phyloP scores from a whole-genome alignment of 1,140 invertebrate species.

The Drosophila sturtevanti region DNA sequence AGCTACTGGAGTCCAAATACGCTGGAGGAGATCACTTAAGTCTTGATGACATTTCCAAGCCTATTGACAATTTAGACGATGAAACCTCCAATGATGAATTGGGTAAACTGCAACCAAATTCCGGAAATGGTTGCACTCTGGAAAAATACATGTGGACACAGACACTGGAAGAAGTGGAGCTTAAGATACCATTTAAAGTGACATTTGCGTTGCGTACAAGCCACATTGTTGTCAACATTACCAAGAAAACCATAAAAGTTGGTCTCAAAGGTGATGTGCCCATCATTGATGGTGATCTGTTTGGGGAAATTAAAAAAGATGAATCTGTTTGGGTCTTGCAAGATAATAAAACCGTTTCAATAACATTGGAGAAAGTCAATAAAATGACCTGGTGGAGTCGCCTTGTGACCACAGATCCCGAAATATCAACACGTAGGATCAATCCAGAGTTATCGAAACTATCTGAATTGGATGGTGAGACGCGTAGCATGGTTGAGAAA shows the following conservation, averaged over 20 bases:
- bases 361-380: constrained; percentile 97
- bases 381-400: constrained; percentile 99
- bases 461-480: constrained; percentile 98
- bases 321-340: constrained; percentile 98
- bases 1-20: constrained; percentile 45
- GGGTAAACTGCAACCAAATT: constrained; percentile 96
- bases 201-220: constrained; percentile 90
- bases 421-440: constrained; percentile 99
- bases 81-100: constrained; percentile 94
- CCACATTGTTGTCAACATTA: constrained; percentile 93
- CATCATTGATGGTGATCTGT: constrained; percentile 96
- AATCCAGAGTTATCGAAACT: constrained; percentile 99
- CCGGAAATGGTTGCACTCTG: constrained; percentile 97
- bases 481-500: constrained; percentile 98
- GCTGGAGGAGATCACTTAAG: constrained; percentile 27
- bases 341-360: constrained; percentile 91
- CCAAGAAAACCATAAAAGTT: constrained; percentile 93
- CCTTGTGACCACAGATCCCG: constrained; percentile 94
- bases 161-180: constrained; percentile 96
- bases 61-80: constrained; percentile 81
- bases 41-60: constrained; percentile 72
- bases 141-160: constrained; percentile 98
- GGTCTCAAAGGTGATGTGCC: constrained; percentile 95
- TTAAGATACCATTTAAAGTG: constrained; percentile 92
- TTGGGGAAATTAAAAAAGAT: constrained; percentile 96